Percentiles rank a stretch among this genome's conserved stretches.
Conservation (phyloP, 2,113 vertebrate species). For the Lepidothrix coronata region DNA sequence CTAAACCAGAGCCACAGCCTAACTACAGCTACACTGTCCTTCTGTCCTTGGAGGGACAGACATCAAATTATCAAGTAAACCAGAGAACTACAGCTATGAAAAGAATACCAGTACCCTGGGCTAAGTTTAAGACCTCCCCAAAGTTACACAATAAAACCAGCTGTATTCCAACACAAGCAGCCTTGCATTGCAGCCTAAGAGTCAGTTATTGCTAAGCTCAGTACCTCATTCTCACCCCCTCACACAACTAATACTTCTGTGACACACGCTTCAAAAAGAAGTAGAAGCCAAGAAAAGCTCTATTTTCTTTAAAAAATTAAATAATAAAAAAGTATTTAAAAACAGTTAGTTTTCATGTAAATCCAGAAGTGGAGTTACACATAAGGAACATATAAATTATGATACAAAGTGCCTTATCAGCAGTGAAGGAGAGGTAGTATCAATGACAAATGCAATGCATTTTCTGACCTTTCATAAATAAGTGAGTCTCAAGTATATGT, state of each 20-base stretch:
- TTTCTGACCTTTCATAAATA: not conserved
- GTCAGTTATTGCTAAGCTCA: not conserved
- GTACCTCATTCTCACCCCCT: not conserved
- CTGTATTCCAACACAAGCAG: not conserved
- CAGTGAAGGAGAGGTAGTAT: slow-evolving; percentile 51
- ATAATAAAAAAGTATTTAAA: not conserved
- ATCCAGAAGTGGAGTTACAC: not conserved
- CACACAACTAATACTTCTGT: not conserved
- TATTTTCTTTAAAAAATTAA: slow-evolving; percentile 25
- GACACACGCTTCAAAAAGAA: not conserved
- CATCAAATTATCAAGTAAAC: not conserved
- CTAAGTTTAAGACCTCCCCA: not conserved
- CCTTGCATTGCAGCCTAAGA: not conserved
- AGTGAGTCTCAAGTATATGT: not conserved
- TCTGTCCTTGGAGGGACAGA: not conserved
- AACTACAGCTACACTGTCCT: not conserved
- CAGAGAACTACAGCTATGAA: not conserved
- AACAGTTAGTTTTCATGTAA: not conserved
- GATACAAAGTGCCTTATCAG: slow-evolving; percentile 24
- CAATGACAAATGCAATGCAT: not conserved
- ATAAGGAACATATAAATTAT: not conserved
- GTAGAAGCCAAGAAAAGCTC: not conserved
- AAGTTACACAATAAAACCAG: not conserved
- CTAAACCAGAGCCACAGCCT: not conserved
- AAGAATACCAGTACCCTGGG: not conserved